Evolutionary conservation across 2,113 vertebrate genomes (phyloP), one percentile per base, ranked within the genome.

Genomic region (Dendrocopos noguchii): DNA sequence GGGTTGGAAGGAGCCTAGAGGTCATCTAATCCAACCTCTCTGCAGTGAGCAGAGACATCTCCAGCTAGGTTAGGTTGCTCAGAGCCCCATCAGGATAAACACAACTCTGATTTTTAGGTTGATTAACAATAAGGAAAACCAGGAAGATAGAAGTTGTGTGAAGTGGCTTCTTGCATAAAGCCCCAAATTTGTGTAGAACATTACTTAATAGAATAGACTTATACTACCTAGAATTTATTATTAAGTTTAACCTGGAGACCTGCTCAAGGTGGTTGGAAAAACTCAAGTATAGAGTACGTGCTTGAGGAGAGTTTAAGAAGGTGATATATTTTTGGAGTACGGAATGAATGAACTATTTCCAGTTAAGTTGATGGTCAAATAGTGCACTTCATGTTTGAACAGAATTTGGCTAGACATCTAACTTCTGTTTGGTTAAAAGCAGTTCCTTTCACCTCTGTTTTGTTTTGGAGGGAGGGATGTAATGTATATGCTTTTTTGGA

Each of bases 221-320:
- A 39, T 14, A 29, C 27, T 80, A 4, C 59, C 28, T 71, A 64
- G 36, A 46, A 56, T 79, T 91, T 73, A 33, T 81, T 94, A 36
- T 47, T 53, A 56, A 87, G 28, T 77, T 92, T 74, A 93, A 84
- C 91, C 78, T 92, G 80, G 87, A 94, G 80, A 46, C 66, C 50
- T 88, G 36, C 59, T 87, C 73, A 52, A 90, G 75, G 42, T 80
- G 55, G 47, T 86, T 95, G 84, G 81, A 87, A 91, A 93, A 96
- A 80, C 76, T 79, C 59, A 52, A 84, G 79, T 82, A 84, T 42
- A 55, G 80, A 94, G 88, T 84, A 73, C 84, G 52, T 94, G 95
- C 77, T 93, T 92, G 80, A 73, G 86, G 95, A 95, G 70, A 95
- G 93, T 94, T 95, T 95, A 95, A 95, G 94, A 96, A 94, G 84